phyloP scores from a whole-genome alignment of 2,797 vertebrate genomes.

The Tiaroga cobitis region DNA sequence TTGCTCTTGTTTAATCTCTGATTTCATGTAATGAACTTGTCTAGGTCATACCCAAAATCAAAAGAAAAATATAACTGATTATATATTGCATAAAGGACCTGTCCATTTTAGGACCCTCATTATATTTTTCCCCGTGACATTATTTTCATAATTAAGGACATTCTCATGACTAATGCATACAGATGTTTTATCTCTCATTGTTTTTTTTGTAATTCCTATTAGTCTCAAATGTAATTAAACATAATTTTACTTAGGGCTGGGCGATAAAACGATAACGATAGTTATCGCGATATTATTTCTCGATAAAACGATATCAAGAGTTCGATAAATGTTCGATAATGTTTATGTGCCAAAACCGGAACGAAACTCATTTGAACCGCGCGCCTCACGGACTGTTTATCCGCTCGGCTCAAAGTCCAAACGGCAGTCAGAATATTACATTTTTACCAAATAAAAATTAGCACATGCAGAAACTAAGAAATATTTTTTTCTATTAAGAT shows the following conservation, averaged over 20 bases:
- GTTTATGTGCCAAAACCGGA: too few species aligned
- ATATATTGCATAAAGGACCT: background rate
- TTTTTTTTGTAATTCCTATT: background rate
- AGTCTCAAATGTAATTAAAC: background rate
- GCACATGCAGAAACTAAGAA: too few species aligned
- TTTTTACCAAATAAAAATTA: too few species aligned
- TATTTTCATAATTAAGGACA: background rate
- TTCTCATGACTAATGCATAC: background rate
- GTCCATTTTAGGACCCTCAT: background rate
- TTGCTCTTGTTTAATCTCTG: background rate
- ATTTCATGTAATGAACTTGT: background rate
- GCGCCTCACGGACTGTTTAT: too few species aligned
- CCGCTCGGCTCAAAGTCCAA: too few species aligned
- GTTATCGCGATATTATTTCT: too few species aligned
- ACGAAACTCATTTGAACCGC: too few species aligned
- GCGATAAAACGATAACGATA: too few species aligned
- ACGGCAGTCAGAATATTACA: too few species aligned
- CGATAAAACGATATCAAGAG: too few species aligned
- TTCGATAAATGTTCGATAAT: too few species aligned
- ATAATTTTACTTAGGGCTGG: background rate
- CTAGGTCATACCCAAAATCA: background rate
- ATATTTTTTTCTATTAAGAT: too few species aligned
- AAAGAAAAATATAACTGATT: background rate
- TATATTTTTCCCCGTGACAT: background rate
- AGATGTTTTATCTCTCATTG: background rate